Percentiles rank a stretch among this genome's conserved stretches.
Evolutionary conservation across 2,888 invertebrate genomes (phyloP).

Genomic region (Andricus curvator): DNA sequence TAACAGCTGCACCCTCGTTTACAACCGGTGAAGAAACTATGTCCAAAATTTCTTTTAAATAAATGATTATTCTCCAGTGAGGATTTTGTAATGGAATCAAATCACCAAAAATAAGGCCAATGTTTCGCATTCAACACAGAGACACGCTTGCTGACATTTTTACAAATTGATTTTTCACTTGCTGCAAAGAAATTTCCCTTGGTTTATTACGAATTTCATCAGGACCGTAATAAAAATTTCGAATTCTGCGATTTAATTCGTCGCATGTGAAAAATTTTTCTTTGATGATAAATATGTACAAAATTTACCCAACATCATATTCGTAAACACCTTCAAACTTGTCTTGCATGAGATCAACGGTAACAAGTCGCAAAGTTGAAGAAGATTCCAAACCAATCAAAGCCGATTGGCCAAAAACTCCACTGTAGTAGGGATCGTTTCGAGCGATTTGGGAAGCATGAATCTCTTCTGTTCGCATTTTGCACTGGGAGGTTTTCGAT

Average conservation of each 20-base stretch:
- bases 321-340: constrained; percentile 52
- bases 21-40: constrained; percentile 45
- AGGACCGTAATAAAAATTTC: constrained; percentile 49
- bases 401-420: constrained; percentile 41
- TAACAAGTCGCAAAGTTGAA: constrained; percentile 42
- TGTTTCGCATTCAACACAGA: constrained; percentile 48
- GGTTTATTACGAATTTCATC: constrained; percentile 53
- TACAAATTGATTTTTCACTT: constrained; percentile 46
- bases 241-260: constrained; percentile 48
- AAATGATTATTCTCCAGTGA: constrained; percentile 53
- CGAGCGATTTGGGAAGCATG: constrained; percentile 39
- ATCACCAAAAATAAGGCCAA: constrained; percentile 51
- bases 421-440: neutral
- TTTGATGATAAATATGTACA: constrained; percentile 53
- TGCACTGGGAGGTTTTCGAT: constrained; percentile 42
- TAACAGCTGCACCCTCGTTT: constrained; percentile 40
- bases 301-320: constrained; percentile 55
- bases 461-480: constrained; percentile 43
- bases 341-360: constrained; percentile 50
- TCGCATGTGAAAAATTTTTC: constrained; percentile 51
- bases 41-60: constrained; percentile 53
- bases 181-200: constrained; percentile 12
- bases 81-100: constrained; percentile 45
- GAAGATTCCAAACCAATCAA: constrained; percentile 31
- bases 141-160: constrained; percentile 56